A percentile compares a stretch with the other conserved stretches of the same genome.
Conservation (phyloP, 2,797 vertebrate genomes). For the Ciconia nigra region DNA sequence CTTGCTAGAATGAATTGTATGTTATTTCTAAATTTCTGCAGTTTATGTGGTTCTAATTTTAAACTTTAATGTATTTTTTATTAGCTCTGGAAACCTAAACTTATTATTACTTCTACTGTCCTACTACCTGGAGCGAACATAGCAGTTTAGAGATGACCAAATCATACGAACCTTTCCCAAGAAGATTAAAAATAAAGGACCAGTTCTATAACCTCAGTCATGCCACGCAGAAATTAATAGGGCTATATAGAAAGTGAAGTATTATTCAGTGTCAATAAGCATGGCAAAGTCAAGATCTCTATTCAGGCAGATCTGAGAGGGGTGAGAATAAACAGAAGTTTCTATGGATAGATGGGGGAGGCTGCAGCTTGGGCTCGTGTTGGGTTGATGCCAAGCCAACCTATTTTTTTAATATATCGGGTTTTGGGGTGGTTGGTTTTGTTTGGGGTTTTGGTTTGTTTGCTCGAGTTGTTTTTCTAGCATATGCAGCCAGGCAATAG, state of each 20-base stretch:
- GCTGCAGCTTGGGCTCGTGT: neutral
- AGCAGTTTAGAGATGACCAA: neutral
- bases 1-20: neutral
- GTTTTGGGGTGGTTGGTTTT: accelerated
- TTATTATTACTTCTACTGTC: neutral
- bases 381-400: neutral
- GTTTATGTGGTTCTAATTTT: neutral
- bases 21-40: neutral
- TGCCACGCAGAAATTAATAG: neutral
- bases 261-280: neutral
- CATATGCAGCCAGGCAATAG: neutral
- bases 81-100: neutral
- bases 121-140: neutral
- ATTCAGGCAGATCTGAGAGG: neutral
- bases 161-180: neutral
- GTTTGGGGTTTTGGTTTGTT: neutral
- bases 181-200: neutral
- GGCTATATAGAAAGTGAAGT: neutral
- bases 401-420: neutral
- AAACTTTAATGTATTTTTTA: neutral
- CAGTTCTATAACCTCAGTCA: neutral
- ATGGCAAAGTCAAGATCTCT: neutral
- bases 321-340: neutral
- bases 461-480: neutral
- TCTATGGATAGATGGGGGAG: neutral